Evolutionary conservation across 1,140 invertebrate species (phyloP).

Genomic region (Leucophenga varia): DNA sequence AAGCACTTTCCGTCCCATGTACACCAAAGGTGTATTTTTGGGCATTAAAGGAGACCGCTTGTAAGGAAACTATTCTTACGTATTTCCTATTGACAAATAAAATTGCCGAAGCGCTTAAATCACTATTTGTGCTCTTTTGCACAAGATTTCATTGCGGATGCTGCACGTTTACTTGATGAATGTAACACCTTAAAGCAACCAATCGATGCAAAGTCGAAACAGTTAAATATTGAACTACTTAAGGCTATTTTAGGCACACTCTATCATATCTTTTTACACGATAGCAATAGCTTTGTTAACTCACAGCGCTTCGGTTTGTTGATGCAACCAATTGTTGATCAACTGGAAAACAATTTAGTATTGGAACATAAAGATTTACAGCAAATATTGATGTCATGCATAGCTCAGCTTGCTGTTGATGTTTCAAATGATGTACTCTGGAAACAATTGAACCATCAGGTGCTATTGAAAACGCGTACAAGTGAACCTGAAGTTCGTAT

Average conservation of each 20-base stretch:
- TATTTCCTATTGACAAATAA: constrained; percentile 69
- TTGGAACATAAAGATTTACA: constrained; percentile 61
- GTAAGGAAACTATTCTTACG: constrained; percentile 38
- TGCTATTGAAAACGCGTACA: constrained; percentile 83
- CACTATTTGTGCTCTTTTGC: constrained; percentile 88
- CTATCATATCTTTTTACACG: constrained; percentile 76
- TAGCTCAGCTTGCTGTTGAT: constrained; percentile 79
- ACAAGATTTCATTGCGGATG: constrained; percentile 79
- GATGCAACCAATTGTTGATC: constrained; percentile 84
- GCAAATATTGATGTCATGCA: constrained; percentile 71
- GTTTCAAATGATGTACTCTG: constrained; percentile 81
- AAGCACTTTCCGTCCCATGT: constrained; percentile 81
- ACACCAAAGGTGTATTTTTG: constrained; percentile 85
- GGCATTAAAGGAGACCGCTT: constrained; percentile 64
- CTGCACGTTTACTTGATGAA: constrained; percentile 68
- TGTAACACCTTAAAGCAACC: constrained; percentile 59
- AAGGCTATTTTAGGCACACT: constrained; percentile 74
- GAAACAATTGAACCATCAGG: constrained; percentile 87
- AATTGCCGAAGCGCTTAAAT: constrained; percentile 80
- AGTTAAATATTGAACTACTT: too few species aligned
- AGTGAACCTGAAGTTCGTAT: constrained; percentile 65
- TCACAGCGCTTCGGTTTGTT: constrained; percentile 81
- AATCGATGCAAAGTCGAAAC: constrained; percentile 33
- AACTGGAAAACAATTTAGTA: constrained; percentile 77
- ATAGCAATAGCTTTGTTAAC: constrained; percentile 79